Base-by-base conservation (phyloP, 2,113 vertebrate genomes). In the Caranx melampygus region DNA sequence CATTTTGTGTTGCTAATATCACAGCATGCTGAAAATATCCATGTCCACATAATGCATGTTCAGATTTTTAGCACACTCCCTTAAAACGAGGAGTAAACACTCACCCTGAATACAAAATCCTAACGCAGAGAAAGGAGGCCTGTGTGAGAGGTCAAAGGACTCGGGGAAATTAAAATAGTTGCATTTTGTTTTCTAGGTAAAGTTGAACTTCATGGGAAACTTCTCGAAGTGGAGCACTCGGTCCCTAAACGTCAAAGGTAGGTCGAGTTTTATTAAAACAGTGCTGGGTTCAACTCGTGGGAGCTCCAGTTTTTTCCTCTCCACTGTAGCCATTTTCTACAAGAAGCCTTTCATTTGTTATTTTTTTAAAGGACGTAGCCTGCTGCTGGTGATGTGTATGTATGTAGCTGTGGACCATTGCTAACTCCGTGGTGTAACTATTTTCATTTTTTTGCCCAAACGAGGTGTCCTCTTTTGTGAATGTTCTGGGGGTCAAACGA, bases 221-320 rank as follows among this genome's bases (percentile, higher is more conserved):
- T 97, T 93, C 94, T 99, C 79, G 97, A 99, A 95, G 97, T 99
- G 92, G 98, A 99, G 76, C 96, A 98, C 87, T 99, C 98, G 9
- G 98, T 99, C 82, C 97, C 98, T 62, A 99, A 99, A 95, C 96
- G 97, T 94, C 98, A 97, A 95, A 98, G 98, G 98, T 99, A 96
- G 95, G 90, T 79, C n/a, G 18, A 58, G 6, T 35, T 74, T 78
- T 81, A 74, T 72, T 66, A 67, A 61, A 61, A 37, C 58, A n/a
- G 12, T 72, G 20, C 65, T 67, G 65, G 45, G 52, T 64, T 81
- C 68, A 76, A 85, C 74, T 87, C 49, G 57, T 77, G 34, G 68
- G 49, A 65, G 59, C 72, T 72, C 2, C 4, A 6, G 5, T 6
- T 58, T 20, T 34, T 55, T 34, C 47, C 14, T 8, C 15, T 14